Evolutionary conservation across 2,888 invertebrate species (phyloP).

Genomic region (Lagria hirta): DNA sequence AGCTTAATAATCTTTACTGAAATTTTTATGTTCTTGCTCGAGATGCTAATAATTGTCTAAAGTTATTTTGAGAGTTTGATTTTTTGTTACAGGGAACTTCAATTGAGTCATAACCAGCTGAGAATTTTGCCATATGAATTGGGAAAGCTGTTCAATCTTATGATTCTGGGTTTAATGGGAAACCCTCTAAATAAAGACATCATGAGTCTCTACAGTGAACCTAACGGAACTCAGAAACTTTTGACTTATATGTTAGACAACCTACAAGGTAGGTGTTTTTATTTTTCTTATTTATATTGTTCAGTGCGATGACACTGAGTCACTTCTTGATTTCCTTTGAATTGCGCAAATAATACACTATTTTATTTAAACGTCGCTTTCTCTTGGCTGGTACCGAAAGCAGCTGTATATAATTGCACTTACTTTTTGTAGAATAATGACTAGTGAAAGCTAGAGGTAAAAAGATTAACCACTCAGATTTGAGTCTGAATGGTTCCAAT

Average conservation of each 20-base stretch:
- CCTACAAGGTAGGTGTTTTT: constrained; percentile 75
- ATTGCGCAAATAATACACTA: no score
- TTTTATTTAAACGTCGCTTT: constrained; percentile 12
- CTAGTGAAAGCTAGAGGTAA: constrained; percentile 18
- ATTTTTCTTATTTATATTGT: constrained; percentile 6
- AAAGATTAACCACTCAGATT: no score
- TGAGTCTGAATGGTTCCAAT: no score
- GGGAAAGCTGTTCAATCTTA: constrained; percentile 95
- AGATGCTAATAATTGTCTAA: background rate
- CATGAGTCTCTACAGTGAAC: constrained; percentile 87
- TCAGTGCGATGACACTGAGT: no score
- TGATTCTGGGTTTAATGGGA: constrained; percentile 87
- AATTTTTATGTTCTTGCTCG: background rate
- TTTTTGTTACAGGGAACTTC: constrained; percentile 80
- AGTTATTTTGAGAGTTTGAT: background rate
- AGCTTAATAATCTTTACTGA: no score
- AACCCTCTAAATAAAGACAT: constrained; percentile 95
- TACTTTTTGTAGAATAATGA: constrained; percentile 10
- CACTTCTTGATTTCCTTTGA: no score
- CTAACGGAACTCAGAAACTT: constrained; percentile 92
- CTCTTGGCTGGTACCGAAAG: constrained; percentile 11
- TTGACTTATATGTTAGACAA: constrained; percentile 94
- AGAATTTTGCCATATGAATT: constrained; percentile 94
- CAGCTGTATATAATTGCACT: constrained; percentile 16
- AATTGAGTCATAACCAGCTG: constrained; percentile 91